Percentiles rank a stretch among this genome's conserved stretches.
phyloP scores from a whole-genome alignment of 2,113 vertebrate species.

The Cepphus grylle region DNA sequence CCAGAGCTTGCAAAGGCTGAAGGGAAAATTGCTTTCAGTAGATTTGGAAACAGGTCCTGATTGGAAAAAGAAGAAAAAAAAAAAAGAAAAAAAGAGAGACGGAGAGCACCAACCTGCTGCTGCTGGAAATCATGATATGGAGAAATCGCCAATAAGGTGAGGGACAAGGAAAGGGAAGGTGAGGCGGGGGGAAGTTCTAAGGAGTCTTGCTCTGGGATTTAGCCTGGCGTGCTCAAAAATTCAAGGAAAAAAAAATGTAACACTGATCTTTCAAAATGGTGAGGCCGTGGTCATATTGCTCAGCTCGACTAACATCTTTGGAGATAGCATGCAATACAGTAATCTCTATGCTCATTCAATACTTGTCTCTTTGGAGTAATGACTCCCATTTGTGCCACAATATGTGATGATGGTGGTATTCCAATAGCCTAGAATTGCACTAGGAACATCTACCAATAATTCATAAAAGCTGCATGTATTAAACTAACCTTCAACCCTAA shows the following conservation, averaged over 20 bases:
- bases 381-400: slow-evolving; percentile 30
- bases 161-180: background rate
- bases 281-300: background rate
- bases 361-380: slow-evolving; percentile 19
- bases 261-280: background rate
- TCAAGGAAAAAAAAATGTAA: background rate
- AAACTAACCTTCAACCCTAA: slow-evolving; percentile 39
- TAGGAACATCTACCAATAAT: background rate
- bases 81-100: too few relatives aligned
- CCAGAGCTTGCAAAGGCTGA: background rate
- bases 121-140: background rate
- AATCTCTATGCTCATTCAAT: background rate
- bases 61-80: background rate
- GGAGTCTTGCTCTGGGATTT: background rate
- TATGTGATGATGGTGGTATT: slow-evolving; percentile 5
- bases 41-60: background rate
- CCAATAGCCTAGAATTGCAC: slow-evolving; percentile 1
- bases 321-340: background rate
- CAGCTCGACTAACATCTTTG: background rate
- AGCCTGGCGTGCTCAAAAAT: background rate
- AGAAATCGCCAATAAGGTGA: background rate
- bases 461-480: slow-evolving; percentile 32
- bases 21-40: background rate
- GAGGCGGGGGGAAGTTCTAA: background rate
- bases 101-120: background rate